Percentiles rank a stretch among this genome's conserved stretches.
Conservation (phyloP, 2,888 invertebrate genomes). For the Amorpha juglandis region DNA sequence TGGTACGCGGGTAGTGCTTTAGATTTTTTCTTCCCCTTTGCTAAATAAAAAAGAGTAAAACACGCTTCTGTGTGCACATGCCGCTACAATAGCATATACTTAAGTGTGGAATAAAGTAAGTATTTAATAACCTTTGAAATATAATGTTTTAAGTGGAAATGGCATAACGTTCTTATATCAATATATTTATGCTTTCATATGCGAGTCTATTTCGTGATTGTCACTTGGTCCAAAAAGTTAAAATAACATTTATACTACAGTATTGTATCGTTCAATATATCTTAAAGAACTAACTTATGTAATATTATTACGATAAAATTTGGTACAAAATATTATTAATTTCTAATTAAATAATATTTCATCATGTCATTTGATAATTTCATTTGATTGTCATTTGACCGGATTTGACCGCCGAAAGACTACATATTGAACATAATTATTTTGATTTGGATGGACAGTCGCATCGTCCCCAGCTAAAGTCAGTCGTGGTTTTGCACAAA, state of each 20-base stretch:
- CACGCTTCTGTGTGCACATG: constrained; percentile 33
- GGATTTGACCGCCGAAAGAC: no score
- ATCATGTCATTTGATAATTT: no score
- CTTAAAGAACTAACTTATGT: no score
- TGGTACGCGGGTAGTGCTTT: constrained; percentile 42
- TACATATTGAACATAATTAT: no score
- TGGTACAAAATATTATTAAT: no score
- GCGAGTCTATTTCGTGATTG: not conserved
- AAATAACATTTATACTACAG: no score
- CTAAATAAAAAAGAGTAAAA: constrained; percentile 43
- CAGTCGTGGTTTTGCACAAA: not conserved
- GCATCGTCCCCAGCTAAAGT: no score
- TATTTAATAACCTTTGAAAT: not conserved
- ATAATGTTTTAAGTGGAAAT: not conserved
- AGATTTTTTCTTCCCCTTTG: constrained; percentile 51
- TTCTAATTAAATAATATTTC: no score
- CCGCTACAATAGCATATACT: constrained; percentile 24
- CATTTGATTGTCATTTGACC: no score
- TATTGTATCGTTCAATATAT: no score
- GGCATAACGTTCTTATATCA: not conserved
- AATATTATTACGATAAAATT: no score
- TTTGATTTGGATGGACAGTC: no score
- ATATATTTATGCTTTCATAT: not conserved
- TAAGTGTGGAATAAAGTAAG: constrained; percentile 14
- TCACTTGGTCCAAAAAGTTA: not conserved